phyloP scores from a whole-genome alignment of 2,888 invertebrate species.

The Petrophora chlorosata region DNA sequence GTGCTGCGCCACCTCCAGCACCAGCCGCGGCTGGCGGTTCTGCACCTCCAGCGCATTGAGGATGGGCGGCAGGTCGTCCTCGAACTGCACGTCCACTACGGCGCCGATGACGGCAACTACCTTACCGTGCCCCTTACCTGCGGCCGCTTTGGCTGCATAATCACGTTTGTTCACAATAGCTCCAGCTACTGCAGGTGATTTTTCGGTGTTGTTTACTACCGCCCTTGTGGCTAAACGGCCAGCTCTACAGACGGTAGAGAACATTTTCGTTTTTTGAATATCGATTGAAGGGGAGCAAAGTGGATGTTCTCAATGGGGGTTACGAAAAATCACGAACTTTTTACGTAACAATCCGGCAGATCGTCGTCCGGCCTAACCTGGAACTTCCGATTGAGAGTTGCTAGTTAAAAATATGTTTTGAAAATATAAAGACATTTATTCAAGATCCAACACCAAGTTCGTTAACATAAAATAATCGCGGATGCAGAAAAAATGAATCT shows the following conservation, averaged over 20 bases:
- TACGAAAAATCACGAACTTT: constrained; percentile 56
- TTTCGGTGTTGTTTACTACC: constrained; percentile 81
- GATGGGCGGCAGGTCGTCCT: constrained; percentile 95
- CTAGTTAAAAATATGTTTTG: constrained; percentile 4
- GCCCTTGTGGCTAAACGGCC: constrained; percentile 78
- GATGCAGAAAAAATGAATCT: background rate
- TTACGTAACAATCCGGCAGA: constrained; percentile 63
- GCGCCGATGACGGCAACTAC: constrained; percentile 98
- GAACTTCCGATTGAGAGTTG: constrained; percentile 27
- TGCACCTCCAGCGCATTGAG: constrained; percentile 97
- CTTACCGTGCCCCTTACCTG: constrained; percentile 81
- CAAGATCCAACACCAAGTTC: too few species aligned
- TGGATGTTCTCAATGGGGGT: constrained; percentile 46
- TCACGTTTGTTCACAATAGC: constrained; percentile 72
- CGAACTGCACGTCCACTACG: constrained; percentile 98
- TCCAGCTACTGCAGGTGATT: constrained; percentile 75
- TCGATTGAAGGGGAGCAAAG: constrained; percentile 59
- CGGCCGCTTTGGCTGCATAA: constrained; percentile 69
- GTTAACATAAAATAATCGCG: background rate
- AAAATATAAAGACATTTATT: too few species aligned
- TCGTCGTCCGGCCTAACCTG: constrained; percentile 21
- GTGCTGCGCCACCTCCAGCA: constrained; percentile 96
- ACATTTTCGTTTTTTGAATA: constrained; percentile 67
- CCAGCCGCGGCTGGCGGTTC: constrained; percentile 90
- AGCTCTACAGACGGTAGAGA: constrained; percentile 79